Conservation (phyloP, 64 coral and sea anemone genomes). For the Hydrozoanthus tunicans region DNA sequence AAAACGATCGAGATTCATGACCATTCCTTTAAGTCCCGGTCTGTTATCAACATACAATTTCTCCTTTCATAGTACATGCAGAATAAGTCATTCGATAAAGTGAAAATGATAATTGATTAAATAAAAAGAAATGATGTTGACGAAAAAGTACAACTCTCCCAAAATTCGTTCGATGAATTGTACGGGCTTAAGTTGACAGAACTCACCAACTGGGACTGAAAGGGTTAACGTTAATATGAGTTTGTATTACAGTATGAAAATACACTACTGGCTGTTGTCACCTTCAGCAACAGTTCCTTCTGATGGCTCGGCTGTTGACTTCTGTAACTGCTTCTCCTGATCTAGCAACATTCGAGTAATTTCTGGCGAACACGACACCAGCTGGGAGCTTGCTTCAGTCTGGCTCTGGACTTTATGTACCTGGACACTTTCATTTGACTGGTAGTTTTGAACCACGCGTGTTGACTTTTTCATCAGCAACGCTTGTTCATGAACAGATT, state of each 20-base stretch:
- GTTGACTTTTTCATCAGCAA: neutral
- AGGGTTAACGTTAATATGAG: too few relatives aligned
- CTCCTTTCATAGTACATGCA: too few relatives aligned
- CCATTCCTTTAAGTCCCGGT: too few relatives aligned
- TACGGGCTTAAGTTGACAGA: neutral
- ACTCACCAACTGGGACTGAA: neutral
- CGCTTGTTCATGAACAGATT: neutral
- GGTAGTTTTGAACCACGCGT: neutral
- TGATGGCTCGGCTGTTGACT: neutral
- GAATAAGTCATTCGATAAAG: too few relatives aligned
- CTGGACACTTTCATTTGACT: constrained; percentile 5
- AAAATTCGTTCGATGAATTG: neutral
- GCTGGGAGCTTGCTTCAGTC: neutral
- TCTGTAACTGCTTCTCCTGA: too few relatives aligned
- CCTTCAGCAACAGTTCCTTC: neutral
- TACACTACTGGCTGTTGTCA: neutral
- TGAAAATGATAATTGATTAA: too few relatives aligned
- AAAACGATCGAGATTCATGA: too few relatives aligned
- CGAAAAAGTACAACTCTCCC: too few relatives aligned
- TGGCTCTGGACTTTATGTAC: neutral
- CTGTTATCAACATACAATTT: too few relatives aligned
- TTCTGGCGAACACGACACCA: constrained; percentile 22
- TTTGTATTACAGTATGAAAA: neutral
- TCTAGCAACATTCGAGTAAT: constrained; percentile 38
- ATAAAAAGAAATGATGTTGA: too few relatives aligned